These are phyloP conservation scores for Metallyticus violacea DNA, from an alignment of 2,888 invertebrate species.

Conservation along the genomic window DNA sequence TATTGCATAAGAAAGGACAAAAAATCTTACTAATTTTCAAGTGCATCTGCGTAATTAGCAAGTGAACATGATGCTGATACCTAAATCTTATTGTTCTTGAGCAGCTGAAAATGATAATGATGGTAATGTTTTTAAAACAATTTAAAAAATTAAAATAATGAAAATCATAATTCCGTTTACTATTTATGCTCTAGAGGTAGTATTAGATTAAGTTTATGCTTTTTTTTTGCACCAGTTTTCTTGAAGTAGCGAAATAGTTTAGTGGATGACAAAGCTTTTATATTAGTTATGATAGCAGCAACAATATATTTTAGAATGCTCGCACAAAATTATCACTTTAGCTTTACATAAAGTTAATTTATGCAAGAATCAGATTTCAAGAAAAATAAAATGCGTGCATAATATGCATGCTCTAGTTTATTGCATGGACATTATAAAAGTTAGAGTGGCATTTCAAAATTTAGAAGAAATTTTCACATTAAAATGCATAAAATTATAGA, in stretches of 20 bases:
- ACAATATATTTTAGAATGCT: neutral
- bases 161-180: neutral
- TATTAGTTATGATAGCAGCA: neutral
- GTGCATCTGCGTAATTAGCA: too few species aligned
- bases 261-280: neutral
- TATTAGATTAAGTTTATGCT: neutral
- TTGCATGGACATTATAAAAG: neutral
- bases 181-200: neutral
- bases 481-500: neutral
- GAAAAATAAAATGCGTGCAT: neutral
- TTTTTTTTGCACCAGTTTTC: neutral
- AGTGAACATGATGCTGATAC: too few species aligned
- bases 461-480: neutral
- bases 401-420: neutral
- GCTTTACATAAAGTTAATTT: neutral
- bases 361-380: neutral
- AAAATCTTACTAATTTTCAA: too few species aligned
- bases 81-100: too few species aligned
- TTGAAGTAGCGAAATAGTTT: neutral
- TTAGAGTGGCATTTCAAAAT: neutral
- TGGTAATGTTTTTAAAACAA: neutral
- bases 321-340: neutral
- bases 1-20: too few species aligned
- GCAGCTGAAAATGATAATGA: neutral
- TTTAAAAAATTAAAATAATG: neutral